Evolutionary conservation across 2,888 invertebrate genomes (phyloP).

Genomic region (Amiota mariae): DNA sequence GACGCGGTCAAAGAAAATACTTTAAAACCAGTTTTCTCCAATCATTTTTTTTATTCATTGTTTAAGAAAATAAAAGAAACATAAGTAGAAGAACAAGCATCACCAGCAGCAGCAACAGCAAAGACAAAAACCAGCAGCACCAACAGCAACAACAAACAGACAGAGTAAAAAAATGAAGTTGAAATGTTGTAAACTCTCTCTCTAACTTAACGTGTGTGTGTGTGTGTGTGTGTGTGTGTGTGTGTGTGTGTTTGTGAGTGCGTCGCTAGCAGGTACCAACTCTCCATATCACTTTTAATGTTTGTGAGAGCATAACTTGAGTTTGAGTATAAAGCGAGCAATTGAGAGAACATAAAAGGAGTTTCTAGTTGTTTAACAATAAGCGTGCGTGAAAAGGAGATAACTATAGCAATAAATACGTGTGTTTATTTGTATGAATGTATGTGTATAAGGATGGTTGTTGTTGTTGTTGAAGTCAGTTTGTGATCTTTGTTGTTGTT

Average conservation of each 20-base stretch:
- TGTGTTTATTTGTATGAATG: conserved; percentile 28
- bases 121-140: conserved; percentile 36
- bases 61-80: conserved; percentile 50
- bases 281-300: not conserved
- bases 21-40: conserved; percentile 67
- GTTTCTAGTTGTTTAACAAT: not conserved
- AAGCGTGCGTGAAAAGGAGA: conserved; percentile 6
- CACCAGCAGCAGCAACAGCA: conserved; percentile 18
- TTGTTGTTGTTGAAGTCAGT: not conserved
- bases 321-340: not conserved
- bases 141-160: conserved; percentile 31
- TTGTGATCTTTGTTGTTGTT: conserved; percentile 3
- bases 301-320: not conserved
- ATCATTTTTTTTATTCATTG: conserved; percentile 46
- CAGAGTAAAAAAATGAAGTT: conserved; percentile 49
- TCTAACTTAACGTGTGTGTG: conserved; percentile 26
- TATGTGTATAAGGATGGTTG: conserved; percentile 18
- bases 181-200: conserved; percentile 52
- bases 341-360: not conserved
- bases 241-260: conserved; percentile 20
- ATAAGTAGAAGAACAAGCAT: conserved; percentile 29
- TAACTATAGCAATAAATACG: not conserved
- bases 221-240: conserved; percentile 19
- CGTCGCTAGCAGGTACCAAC: not conserved
- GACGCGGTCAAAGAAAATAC: conserved; percentile 58